Conservation (phyloP, 2,888 invertebrate species). For the Phorcus lineatus region DNA sequence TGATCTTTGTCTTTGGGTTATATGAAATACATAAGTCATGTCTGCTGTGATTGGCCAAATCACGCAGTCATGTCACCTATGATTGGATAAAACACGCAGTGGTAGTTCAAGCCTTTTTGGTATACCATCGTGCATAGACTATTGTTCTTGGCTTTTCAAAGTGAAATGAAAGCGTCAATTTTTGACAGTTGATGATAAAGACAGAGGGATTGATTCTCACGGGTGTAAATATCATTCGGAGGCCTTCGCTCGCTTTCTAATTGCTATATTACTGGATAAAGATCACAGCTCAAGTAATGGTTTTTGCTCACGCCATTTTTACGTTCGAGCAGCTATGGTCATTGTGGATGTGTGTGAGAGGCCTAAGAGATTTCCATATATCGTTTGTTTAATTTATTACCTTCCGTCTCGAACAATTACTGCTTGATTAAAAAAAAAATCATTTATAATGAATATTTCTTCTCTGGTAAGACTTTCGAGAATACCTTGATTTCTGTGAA, state of each 20-base stretch:
- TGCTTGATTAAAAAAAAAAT: too few relatives aligned
- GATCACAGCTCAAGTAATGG: background rate
- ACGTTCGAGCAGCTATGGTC: too few relatives aligned
- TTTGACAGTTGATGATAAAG: slow-evolving; percentile 22
- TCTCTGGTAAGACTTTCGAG: too few relatives aligned
- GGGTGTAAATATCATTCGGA: background rate
- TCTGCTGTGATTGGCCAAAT: background rate
- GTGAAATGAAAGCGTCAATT: slow-evolving; percentile 20
- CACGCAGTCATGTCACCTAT: background rate
- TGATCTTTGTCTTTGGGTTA: background rate
- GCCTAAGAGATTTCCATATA: background rate
- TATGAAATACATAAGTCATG: background rate
- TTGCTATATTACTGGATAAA: slow-evolving; percentile 20
- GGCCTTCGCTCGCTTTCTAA: slow-evolving; percentile 17
- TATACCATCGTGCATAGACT: background rate
- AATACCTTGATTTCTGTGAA: too few relatives aligned
- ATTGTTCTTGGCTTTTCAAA: background rate
- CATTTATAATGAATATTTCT: too few relatives aligned
- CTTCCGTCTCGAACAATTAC: background rate
- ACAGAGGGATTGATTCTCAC: slow-evolving; percentile 4
- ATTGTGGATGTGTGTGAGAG: too few relatives aligned
- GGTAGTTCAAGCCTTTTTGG: background rate
- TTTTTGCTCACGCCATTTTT: background rate
- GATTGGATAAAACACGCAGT: background rate
- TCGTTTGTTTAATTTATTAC: slow-evolving; percentile 15